These are phyloP conservation scores for Zonitis immaculata DNA, from an alignment of 2,888 invertebrate species.

Conservation along the genomic window DNA sequence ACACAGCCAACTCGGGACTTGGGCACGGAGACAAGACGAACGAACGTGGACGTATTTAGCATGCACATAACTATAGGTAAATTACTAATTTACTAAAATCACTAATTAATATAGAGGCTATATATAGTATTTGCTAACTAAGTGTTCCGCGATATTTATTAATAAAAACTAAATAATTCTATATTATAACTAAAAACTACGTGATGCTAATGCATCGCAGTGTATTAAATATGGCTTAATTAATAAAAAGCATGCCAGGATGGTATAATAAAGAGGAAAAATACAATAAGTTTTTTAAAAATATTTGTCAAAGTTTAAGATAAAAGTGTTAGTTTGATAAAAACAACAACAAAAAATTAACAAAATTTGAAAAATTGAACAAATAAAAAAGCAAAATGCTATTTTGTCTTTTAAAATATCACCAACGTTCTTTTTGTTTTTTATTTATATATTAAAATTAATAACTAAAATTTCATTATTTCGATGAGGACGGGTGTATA, in stretches of 20 bases:
- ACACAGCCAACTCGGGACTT: constrained; percentile 48
- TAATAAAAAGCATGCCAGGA: constrained; percentile 33
- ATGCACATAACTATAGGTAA: constrained; percentile 36
- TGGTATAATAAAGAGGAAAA: neutral
- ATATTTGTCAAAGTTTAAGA: neutral
- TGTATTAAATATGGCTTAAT: constrained; percentile 21
- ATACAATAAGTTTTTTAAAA: neutral
- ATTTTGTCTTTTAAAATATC: constrained; percentile 43
- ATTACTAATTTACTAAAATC: constrained; percentile 21
- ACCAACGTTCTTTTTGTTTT: constrained; percentile 48
- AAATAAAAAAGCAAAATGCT: constrained; percentile 36
- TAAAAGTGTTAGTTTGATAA: neutral
- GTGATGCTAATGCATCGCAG: constrained; percentile 37
- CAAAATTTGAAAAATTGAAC: neutral
- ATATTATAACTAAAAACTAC: no score
- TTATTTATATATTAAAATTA: constrained; percentile 14
- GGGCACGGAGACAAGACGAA: constrained; percentile 30
- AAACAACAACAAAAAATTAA: neutral
- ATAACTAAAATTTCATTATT: constrained; percentile 31
- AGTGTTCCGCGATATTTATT: constrained; percentile 33
- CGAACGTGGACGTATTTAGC: constrained; percentile 32
- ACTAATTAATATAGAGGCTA: neutral
- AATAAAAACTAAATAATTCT: constrained; percentile 20
- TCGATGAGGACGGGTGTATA: constrained; percentile 42
- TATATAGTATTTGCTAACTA: constrained; percentile 20